These are phyloP conservation scores for Gymnothorax reevesii DNA, from an alignment of 2,797 vertebrate genomes.

Conservation along the genomic window DNA sequence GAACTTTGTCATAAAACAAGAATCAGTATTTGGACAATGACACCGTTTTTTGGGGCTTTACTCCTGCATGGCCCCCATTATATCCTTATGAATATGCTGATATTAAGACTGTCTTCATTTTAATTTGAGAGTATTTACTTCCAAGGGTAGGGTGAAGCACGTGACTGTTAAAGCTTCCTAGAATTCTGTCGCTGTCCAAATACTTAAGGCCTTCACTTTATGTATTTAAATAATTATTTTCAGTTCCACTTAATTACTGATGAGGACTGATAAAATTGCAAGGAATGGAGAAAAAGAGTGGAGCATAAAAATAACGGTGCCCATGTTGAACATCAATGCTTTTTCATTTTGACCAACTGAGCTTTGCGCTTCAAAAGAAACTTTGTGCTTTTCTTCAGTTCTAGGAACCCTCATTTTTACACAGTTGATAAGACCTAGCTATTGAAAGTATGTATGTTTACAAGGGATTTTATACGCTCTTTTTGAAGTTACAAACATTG, in stretches of 20 bases:
- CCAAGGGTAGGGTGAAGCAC: too few species aligned
- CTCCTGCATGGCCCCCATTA: too few species aligned
- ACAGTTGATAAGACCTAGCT: not conserved
- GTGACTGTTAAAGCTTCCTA: too few species aligned
- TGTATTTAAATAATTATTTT: not conserved
- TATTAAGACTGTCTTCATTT: too few species aligned
- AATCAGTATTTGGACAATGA: too few species aligned
- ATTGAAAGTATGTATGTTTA: not conserved
- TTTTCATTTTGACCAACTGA: not conserved
- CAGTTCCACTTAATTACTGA: not conserved
- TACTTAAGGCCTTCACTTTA: too few species aligned
- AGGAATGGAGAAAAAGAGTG: not conserved
- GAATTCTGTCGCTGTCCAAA: too few species aligned
- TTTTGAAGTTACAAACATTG: not conserved
- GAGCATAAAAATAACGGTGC: not conserved
- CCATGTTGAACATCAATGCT: not conserved
- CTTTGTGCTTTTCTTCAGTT: not conserved
- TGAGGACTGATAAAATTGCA: not conserved
- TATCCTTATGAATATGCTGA: too few species aligned
- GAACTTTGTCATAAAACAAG: not conserved
- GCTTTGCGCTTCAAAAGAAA: not conserved
- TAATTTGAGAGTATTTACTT: too few species aligned
- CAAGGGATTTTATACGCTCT: not conserved
- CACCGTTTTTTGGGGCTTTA: too few species aligned
- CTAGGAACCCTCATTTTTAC: not conserved